Percentiles rank a stretch among this genome's conserved stretches.
These are phyloP conservation scores for Tribolium madens DNA, from an alignment of 1,140 invertebrate species.

Conservation along the genomic window DNA sequence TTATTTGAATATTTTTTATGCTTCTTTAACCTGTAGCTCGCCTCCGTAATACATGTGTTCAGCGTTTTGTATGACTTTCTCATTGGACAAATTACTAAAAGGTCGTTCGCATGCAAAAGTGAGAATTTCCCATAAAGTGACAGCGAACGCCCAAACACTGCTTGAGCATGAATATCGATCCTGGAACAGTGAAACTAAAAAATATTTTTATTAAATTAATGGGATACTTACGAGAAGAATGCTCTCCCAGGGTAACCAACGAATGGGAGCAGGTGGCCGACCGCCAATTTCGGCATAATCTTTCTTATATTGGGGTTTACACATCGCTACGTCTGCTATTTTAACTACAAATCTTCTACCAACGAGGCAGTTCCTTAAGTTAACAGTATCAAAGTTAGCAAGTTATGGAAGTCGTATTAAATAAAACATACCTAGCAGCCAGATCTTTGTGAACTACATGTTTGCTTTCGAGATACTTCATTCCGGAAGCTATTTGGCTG, in stretches of 20 bases:
- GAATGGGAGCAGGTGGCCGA: conserved; percentile 83
- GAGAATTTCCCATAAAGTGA: conserved; percentile 82
- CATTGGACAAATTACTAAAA: conserved; percentile 77
- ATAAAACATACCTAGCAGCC: conserved; percentile 74
- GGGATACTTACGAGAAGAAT: conserved; percentile 76
- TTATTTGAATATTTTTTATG: not conserved
- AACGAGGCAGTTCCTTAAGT: conserved; percentile 85
- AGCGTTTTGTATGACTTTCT: conserved; percentile 81
- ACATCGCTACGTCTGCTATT: conserved; percentile 91
- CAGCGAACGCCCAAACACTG: conserved; percentile 78
- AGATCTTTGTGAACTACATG: conserved; percentile 84
- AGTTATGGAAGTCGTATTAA: conserved; percentile 2
- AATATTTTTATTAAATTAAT: conserved; percentile 16
- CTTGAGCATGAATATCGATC: conserved; percentile 76
- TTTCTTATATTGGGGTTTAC: conserved; percentile 81
- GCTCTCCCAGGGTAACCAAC: conserved; percentile 92
- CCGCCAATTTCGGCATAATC: conserved; percentile 89
- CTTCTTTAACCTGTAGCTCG: conserved; percentile 70
- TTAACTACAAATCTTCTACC: conserved; percentile 84
- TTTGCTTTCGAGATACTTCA: conserved; percentile 85
- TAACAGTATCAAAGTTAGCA: conserved; percentile 41
- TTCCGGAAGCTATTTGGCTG: conserved; percentile 87
- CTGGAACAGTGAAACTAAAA: conserved; percentile 64
- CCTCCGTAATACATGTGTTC: conserved; percentile 77
- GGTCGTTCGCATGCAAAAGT: conserved; percentile 80